phyloP scores from a whole-genome alignment of 2,888 invertebrate genomes.

The Aleiodes testaceus region DNA sequence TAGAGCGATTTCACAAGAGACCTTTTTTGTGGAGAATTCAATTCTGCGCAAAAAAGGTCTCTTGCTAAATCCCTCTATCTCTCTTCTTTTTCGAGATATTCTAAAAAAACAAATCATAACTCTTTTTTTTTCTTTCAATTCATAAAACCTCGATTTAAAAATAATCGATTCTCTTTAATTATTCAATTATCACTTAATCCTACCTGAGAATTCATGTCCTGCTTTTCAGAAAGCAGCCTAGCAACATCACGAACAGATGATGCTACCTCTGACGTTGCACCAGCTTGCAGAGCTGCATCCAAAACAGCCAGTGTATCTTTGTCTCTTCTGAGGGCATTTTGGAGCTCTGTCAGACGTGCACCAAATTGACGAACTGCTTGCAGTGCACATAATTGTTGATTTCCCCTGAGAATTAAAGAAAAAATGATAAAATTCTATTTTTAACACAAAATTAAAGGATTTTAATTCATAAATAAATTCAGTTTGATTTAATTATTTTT shows the following conservation, averaged over 20 bases:
- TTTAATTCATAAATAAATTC: too few species aligned
- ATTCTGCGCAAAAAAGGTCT: too few species aligned
- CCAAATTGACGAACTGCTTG: conserved; percentile 86
- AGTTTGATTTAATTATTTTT: too few species aligned
- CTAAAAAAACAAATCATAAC: too few species aligned
- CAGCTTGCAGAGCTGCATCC: conserved; percentile 74
- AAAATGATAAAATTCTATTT: conserved; percentile 28
- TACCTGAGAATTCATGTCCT: conserved; percentile 66
- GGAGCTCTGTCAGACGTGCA: conserved; percentile 83
- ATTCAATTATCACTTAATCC: not conserved
- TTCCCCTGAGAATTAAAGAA: conserved; percentile 76
- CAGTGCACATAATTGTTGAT: conserved; percentile 81
- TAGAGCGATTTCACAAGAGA: too few species aligned
- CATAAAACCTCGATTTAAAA: too few species aligned
- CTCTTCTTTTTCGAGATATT: too few species aligned
- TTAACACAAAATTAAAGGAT: too few species aligned
- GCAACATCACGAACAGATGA: conserved; percentile 77
- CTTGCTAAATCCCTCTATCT: too few species aligned
- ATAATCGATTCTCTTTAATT: too few species aligned
- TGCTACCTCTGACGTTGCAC: conserved; percentile 74
- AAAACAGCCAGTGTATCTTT: conserved; percentile 76
- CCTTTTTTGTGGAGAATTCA: too few species aligned
- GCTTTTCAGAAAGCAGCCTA: conserved; percentile 76
- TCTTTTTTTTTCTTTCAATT: too few species aligned
- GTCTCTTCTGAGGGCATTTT: conserved; percentile 84